A percentile compares a stretch with the other conserved stretches of the same genome.
phyloP scores from a whole-genome alignment of 2,113 vertebrate species.

The Prunella himalayana region DNA sequence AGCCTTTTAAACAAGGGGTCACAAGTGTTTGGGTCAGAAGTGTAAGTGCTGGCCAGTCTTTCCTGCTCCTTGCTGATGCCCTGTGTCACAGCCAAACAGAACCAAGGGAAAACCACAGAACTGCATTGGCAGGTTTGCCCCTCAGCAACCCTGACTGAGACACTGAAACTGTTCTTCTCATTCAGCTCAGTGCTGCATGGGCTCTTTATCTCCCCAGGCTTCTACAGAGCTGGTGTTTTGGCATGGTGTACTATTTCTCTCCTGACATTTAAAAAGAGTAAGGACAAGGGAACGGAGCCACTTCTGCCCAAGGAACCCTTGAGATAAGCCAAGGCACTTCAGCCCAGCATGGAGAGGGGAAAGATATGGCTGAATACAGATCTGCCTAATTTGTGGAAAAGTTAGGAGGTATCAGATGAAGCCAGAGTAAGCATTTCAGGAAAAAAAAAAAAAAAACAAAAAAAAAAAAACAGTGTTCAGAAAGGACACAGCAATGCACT shows the following conservation, averaged over 20 bases:
- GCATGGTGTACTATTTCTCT: neutral
- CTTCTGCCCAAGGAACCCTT: neutral
- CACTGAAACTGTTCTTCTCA: neutral
- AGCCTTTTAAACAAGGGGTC: neutral
- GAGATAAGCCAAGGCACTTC: rapidly evolving
- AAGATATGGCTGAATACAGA: neutral
- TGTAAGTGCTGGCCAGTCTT: neutral
- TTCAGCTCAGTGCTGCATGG: neutral
- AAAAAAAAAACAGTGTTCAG: no score
- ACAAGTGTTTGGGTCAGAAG: neutral
- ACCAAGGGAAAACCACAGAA: neutral
- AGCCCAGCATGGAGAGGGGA: neutral
- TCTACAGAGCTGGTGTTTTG: neutral
- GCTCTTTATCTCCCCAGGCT: neutral
- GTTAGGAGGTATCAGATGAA: neutral
- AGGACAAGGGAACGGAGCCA: neutral
- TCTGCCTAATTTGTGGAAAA: neutral
- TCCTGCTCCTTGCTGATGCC: neutral
- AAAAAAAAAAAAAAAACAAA: no score
- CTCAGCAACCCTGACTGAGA: neutral
- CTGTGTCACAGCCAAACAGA: neutral
- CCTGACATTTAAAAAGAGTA: neutral
- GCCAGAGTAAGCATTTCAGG: rapidly evolving
- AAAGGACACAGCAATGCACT: no score
- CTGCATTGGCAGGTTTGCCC: neutral